Evolutionary conservation across 2,888 invertebrate genomes (phyloP).

Genomic region (Melitaea athalia): DNA sequence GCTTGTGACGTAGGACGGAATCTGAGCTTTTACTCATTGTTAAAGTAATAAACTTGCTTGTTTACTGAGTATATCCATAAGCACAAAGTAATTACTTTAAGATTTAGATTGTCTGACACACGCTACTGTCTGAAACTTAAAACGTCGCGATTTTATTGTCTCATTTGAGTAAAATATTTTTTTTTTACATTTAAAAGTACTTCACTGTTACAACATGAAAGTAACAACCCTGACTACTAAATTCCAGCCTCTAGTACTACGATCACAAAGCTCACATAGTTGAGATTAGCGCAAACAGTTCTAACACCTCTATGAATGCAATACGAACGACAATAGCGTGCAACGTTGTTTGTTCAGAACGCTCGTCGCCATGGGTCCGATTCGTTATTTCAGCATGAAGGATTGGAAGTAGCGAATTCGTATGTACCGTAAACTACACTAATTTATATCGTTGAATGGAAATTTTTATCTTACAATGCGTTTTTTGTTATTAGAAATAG

Average conservation of each 20-base stretch:
- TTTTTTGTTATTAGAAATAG: no score
- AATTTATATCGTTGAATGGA: background rate
- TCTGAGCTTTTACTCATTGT: no score
- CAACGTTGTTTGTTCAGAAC: background rate
- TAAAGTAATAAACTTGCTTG: no score
- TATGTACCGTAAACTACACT: background rate
- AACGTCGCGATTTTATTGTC: background rate
- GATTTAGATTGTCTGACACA: no score
- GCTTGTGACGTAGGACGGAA: no score
- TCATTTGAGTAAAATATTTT: background rate
- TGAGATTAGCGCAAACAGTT: constrained; percentile 12
- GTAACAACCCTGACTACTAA: background rate
- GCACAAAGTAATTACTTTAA: no score
- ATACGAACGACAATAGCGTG: constrained; percentile 19
- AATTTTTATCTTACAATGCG: background rate
- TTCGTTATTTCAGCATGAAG: constrained; percentile 30
- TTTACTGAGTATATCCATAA: no score
- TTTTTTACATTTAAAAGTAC: background rate
- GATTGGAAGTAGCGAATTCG: constrained; percentile 2
- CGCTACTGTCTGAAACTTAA: no score
- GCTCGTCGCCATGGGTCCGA: background rate
- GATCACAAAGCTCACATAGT: constrained; percentile 6
- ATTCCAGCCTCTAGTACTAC: constrained; percentile 5
- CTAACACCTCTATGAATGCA: background rate
- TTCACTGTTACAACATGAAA: background rate